Percentiles rank a stretch among this genome's conserved stretches.
Evolutionary conservation across 2,797 vertebrate species (phyloP).

Genomic region (Geotrypetes seraphini): DNA sequence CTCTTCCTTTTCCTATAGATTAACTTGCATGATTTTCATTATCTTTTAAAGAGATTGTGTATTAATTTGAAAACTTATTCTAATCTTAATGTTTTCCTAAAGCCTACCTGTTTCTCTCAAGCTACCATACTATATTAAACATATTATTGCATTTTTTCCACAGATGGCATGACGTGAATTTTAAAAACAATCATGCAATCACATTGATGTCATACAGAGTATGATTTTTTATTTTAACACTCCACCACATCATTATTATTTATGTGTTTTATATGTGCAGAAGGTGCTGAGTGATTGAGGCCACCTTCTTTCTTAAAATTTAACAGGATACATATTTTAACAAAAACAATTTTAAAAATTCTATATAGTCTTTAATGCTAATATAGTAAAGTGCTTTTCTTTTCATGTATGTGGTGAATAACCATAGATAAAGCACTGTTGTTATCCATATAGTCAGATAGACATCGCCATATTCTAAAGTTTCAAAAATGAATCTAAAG

Average conservation of each 20-base stretch:
- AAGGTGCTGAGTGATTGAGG: slow-evolving; percentile 63
- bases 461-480: slow-evolving; percentile 49
- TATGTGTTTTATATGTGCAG: slow-evolving; percentile 65
- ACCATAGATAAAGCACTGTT: slow-evolving; percentile 54
- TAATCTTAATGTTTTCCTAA: slow-evolving; percentile 67
- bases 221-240: slow-evolving; percentile 76
- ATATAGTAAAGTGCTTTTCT: slow-evolving; percentile 40
- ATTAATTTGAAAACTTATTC: slow-evolving; percentile 63
- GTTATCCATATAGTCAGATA: slow-evolving; percentile 44
- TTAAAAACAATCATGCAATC: slow-evolving; percentile 74
- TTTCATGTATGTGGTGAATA: slow-evolving; percentile 55
- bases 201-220: slow-evolving; percentile 75
- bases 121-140: slow-evolving; percentile 69
- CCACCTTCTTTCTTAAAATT: slow-evolving; percentile 55
- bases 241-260: slow-evolving; percentile 72
- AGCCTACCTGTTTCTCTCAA: slow-evolving; percentile 69
- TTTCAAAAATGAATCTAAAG: slow-evolving; percentile 54
- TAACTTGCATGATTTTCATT: slow-evolving; percentile 45
- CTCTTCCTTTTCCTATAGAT: slow-evolving; percentile 48
- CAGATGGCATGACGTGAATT: slow-evolving; percentile 64
- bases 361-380: slow-evolving; percentile 52
- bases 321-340: slow-evolving; percentile 58
- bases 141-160: slow-evolving; percentile 77
- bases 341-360: slow-evolving; percentile 51
- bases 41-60: slow-evolving; percentile 48